These are phyloP conservation scores for Furcula furcula DNA, from an alignment of 2,888 invertebrate species.

Conservation along the genomic window DNA sequence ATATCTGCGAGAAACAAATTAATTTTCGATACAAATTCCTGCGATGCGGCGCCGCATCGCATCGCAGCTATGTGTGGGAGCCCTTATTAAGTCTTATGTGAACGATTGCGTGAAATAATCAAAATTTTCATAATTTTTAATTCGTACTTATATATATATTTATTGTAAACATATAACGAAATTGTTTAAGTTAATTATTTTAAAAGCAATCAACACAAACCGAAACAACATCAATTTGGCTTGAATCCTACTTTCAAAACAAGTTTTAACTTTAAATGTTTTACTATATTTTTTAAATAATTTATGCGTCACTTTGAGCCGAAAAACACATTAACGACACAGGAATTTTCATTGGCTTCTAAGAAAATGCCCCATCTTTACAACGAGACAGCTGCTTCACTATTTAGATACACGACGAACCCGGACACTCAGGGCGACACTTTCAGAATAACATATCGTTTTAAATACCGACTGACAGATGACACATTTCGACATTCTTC, in stretches of 20 bases:
- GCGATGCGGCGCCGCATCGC: too few species aligned
- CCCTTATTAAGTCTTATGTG: too few species aligned
- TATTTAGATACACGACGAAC: slow-evolving; percentile 69
- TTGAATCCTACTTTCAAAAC: slow-evolving; percentile 3
- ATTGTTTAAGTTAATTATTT: too few species aligned
- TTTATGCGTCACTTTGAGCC: slow-evolving; percentile 38
- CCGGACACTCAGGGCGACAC: slow-evolving; percentile 52
- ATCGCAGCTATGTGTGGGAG: too few species aligned
- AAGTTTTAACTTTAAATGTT: slow-evolving; percentile 18
- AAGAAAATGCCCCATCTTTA: slow-evolving; percentile 60
- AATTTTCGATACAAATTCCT: too few species aligned
- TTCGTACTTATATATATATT: too few species aligned
- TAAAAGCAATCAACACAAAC: too few species aligned
- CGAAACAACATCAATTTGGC: background rate
- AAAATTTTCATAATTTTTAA: too few species aligned
- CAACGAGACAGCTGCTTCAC: slow-evolving; percentile 66
- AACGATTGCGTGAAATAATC: too few species aligned
- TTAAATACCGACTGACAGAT: slow-evolving; percentile 80
- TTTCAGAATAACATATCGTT: slow-evolving; percentile 78
- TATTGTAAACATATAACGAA: too few species aligned
- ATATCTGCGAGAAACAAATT: too few species aligned
- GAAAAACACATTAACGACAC: slow-evolving; percentile 43
- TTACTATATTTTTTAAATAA: slow-evolving; percentile 37
- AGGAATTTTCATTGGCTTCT: slow-evolving; percentile 61
- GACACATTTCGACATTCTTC: slow-evolving; percentile 81